Conservation (phyloP, 2,797 vertebrate species). For the Glossophaga mutica region DNA sequence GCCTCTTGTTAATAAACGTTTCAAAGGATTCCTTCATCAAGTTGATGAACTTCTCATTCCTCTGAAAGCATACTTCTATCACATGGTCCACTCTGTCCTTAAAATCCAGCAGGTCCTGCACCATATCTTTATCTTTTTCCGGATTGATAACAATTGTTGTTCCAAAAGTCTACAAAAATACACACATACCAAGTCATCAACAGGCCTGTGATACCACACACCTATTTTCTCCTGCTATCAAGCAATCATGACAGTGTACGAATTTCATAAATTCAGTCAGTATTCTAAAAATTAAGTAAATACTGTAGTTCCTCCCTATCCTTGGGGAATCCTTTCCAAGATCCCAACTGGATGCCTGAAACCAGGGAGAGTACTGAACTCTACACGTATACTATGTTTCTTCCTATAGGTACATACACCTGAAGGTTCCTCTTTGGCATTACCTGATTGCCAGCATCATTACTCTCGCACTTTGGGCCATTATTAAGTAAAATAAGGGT, state of each 20-base stretch:
- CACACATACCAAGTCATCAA: constrained; percentile 64
- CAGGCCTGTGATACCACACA: not conserved
- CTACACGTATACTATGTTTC: not conserved
- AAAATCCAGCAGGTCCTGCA: constrained; percentile 88
- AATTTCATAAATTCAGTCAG: not conserved
- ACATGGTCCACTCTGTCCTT: constrained; percentile 89
- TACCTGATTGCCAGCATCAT: not conserved
- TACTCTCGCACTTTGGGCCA: not conserved
- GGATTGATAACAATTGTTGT: constrained; percentile 88
- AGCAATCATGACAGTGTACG: not conserved
- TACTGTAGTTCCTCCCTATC: not conserved
- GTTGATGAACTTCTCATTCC: constrained; percentile 87
- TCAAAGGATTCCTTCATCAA: constrained; percentile 89
- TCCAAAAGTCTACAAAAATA: constrained; percentile 84
- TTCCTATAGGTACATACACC: not conserved
- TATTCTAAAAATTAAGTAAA: not conserved
- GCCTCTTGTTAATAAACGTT: constrained; percentile 88
- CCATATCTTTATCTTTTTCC: constrained; percentile 89
- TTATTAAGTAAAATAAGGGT: not conserved
- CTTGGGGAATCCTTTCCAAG: not conserved
- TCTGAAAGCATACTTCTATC: constrained; percentile 88
- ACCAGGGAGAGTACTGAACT: not conserved
- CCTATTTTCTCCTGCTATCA: not conserved
- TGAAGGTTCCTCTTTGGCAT: not conserved
- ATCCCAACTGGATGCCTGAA: not conserved